Evolutionary conservation across 2,888 invertebrate species (phyloP), one percentile per base, ranked within the genome.

Genomic region (Endomychus coccineus): DNA sequence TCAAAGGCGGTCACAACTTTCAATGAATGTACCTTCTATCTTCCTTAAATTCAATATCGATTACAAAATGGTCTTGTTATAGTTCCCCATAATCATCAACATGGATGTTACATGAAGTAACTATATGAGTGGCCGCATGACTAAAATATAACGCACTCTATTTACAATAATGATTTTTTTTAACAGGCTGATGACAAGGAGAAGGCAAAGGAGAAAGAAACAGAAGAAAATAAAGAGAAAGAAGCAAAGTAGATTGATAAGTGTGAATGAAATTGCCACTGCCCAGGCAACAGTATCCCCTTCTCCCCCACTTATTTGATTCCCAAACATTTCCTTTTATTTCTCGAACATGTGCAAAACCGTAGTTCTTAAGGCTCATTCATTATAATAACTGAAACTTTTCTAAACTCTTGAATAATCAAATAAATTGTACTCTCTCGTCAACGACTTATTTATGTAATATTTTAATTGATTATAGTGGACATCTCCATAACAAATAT

Each of bases 131-230:
- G n/a, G n/a, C n/a, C n/a, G n/a, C n/a, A n/a, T n/a, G n/a, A n/a
- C n/a, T n/a, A n/a, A n/a, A n/a, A n/a, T n/a, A n/a, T n/a, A n/a
- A n/a, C n/a, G n/a, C n/a, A n/a, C n/a, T n/a, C n/a, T n/a, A n/a
- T n/a, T n/a, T n/a, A n/a, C n/a, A n/a, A n/a, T n/a, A n/a, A n/a
- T n/a, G n/a, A n/a, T 7, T 34, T 40, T 34, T 34, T 40, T 16
- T 70, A 72, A n/a, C 69, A 85, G 80, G 80, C 80, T 51, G 83
- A 83, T 54, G 83, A 83, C 57, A 83, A 83, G 61, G 83, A 84
- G 52, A 81, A 78, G 45, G 77, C 77, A 47, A 66, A 68, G 39
- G 71, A 73, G 44, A 72, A 71, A 52, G 71, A 75, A 48, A 77
- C 79, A 49, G 82, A 83, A 60, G 78, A 80, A 59, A 80, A 77